phyloP scores from a whole-genome alignment of 2,113 vertebrate genomes.

The Nesogale talazaci region DNA sequence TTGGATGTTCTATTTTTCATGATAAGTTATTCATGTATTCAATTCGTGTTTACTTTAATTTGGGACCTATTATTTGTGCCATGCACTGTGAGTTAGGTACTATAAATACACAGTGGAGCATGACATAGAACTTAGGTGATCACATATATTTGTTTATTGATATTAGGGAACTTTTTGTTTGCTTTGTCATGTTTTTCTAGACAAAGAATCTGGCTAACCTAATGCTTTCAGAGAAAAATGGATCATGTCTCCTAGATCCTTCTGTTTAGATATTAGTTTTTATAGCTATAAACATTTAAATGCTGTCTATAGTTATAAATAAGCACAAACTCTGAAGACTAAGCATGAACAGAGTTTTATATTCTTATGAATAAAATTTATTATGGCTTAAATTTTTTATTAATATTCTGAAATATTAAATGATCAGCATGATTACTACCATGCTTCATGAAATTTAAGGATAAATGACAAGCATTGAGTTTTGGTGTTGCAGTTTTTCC shows the following conservation, averaged over 20 bases:
- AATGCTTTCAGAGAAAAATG: slow-evolving; percentile 2
- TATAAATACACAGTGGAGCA: background rate
- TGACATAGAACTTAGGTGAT: background rate
- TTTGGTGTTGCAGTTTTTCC: background rate
- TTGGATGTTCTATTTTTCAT: slow-evolving; percentile 40
- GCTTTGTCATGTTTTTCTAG: background rate
- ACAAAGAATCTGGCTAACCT: background rate
- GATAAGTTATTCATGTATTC: slow-evolving; percentile 61
- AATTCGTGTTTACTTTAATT: slow-evolving; percentile 39
- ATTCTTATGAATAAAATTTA: too few relatives aligned
- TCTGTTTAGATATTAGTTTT: slow-evolving; percentile 31
- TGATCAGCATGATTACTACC: background rate
- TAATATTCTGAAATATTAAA: slow-evolving; percentile 32
- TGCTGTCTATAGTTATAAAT: too few relatives aligned
- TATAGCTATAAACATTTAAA: slow-evolving; percentile 36
- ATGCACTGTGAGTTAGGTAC: background rate
- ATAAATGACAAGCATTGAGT: background rate
- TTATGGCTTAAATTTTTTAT: background rate
- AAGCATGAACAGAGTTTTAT: background rate
- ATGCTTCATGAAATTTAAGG: slow-evolving; percentile 36
- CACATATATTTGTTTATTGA: background rate
- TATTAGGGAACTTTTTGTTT: background rate
- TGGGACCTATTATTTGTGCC: background rate
- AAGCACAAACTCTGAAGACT: background rate
- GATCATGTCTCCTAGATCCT: background rate